Base-by-base conservation (phyloP, 2,797 vertebrate genomes). In the Dryobates pubescens region DNA sequence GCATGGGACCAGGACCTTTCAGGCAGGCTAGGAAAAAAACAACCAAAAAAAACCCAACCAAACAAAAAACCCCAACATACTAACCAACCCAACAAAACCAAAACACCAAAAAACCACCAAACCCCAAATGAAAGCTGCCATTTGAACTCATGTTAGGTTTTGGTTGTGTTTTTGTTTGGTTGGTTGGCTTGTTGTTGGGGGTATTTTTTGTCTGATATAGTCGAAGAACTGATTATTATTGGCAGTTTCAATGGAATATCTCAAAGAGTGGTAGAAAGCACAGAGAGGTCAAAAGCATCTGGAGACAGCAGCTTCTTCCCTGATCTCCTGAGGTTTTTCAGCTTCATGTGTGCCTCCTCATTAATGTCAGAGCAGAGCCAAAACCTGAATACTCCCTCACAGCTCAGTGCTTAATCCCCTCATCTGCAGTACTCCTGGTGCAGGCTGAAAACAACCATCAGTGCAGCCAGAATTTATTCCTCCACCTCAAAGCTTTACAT, bases 361-460 rank as follows among this genome's bases (percentile, higher is more conserved):
- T 34, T 61, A 68, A 43, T 30, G 17, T 41, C 58, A 73, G 41
- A 82, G 38, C 11, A 26, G 32, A 89, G 29, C 7, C 43, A 41
- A 70, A 75, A 76, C 67, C 75, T 43, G 27, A 63, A 32, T 30
- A 32, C 19, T 5, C 45, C 9, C 51, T 81, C 3, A 1, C 22
- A 67, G 29, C 64, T 63, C 57, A 47, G 12, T 17, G 17, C 27
- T 90, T 61, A 53, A 75, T 61, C 11, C 29, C 4, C 27, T 58
- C 41, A 81, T 36, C 19, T 1, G 0, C 0, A 0, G 4, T 58
- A 24, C 19, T 84, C 64, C 64, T 17, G 10, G 17, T 4, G 2
- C 0, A 3, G 61, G 16, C 24, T 71, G 64, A 69, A 89, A 92
- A 54, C 29, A 4, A 4, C 47, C 26, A 9, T 38, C 32, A 47